These are phyloP conservation scores for Tricholauxania praeusta DNA, from an alignment of 2,888 invertebrate genomes.

Conservation along the genomic window DNA sequence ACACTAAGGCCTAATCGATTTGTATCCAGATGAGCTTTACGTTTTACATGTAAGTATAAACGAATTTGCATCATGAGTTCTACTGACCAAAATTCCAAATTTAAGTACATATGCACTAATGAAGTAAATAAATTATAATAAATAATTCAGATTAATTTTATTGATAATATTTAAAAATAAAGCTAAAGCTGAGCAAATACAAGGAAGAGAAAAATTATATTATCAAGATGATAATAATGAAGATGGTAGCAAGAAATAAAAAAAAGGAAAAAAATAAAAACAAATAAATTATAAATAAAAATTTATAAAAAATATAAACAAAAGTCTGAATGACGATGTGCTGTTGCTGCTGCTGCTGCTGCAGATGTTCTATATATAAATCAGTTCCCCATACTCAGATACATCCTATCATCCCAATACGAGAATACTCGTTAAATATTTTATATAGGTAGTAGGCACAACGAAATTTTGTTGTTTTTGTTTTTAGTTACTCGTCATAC, in stretches of 20 bases:
- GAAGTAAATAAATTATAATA: too few relatives aligned
- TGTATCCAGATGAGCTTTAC: too few relatives aligned
- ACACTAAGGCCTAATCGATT: too few relatives aligned
- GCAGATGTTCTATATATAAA: background rate
- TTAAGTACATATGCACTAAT: too few relatives aligned
- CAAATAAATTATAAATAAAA: background rate
- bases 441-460: conserved; percentile 31
- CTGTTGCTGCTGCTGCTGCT: background rate
- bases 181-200: too few relatives aligned
- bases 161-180: too few relatives aligned
- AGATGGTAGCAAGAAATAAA: background rate
- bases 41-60: too few relatives aligned
- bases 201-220: background rate
- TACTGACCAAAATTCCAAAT: too few relatives aligned
- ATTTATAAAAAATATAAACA: conserved; percentile 8
- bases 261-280: background rate
- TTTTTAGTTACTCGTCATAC: conserved; percentile 3
- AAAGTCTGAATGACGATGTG: background rate
- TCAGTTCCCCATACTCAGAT: background rate
- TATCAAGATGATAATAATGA: background rate
- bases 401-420: too few relatives aligned
- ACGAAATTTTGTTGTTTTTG: conserved; percentile 20
- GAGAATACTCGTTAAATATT: conserved; percentile 11
- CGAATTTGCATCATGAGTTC: too few relatives aligned
- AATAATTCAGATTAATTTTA: too few relatives aligned